Evolutionary conservation across 2,888 invertebrate species (phyloP), one percentile per base, ranked within the genome.

Genomic region (Parnassius mnemosyne): DNA sequence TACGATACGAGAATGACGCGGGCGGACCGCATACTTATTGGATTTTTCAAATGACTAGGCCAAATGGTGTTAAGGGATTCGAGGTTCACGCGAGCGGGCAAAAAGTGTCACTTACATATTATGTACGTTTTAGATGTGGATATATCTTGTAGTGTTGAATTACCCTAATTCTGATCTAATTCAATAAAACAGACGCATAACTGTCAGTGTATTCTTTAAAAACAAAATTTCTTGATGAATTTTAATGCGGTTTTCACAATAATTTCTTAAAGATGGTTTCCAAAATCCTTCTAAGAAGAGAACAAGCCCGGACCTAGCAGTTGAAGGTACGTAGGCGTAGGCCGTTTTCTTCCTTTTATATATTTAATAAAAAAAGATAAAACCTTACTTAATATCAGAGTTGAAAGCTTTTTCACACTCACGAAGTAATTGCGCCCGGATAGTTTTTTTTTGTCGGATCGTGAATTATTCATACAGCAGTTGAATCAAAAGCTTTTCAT

Each of bases 41-140:
- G 63, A 63, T 63, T 63, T 63, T 56, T 63, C 59, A 59, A 63
- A 63, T 59, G 60, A 56, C 63, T 60, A 60, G 47, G 44, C 55
- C 58, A 58, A 46, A 41, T 51, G 47, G 59, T 55, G 60, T 49
- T 51, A 52, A 63, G 59, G 59, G 59, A 63, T 63, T 52, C 57
- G 16, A 25, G 41, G 41, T 25, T 44, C 43, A 43, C 50, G 49
- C 51, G 34, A 43, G 10, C 51, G 34, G 51, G 41, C 57, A 57
- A 58, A 50, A 57, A 53, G 34, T 54, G 58, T 56, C 44, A 20
- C 13, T n/a, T 56, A 55, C 16, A 42, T 13, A 20, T 20, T 13
- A 20, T 20, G 20, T 20, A 20, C 20, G 20, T 25, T 55, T 11
- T 59, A 43, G 34, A 11, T 43, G 43, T 43, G 43, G 11, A 43